Conservation (phyloP, 2,113 vertebrate genomes). For the Circaetus gallicus region DNA sequence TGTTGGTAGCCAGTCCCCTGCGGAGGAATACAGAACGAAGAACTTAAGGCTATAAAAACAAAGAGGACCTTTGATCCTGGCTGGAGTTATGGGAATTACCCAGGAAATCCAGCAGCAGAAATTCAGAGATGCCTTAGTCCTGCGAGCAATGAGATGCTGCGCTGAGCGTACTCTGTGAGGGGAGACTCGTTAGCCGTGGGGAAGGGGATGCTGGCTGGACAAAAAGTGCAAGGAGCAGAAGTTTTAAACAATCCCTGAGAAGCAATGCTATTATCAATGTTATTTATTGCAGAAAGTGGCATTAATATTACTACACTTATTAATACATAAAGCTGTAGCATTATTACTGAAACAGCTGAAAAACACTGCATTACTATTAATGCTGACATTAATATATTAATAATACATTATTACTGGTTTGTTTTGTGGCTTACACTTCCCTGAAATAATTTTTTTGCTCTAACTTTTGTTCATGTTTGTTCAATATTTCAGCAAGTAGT, state of each 20-base stretch:
- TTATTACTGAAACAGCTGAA: not conserved
- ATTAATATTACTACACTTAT: constrained; percentile 14
- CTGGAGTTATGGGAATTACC: not conserved
- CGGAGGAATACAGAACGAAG: not conserved
- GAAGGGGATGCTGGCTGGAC: not conserved
- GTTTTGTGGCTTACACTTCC: not conserved
- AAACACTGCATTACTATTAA: not conserved
- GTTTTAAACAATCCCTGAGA: not conserved
- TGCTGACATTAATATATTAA: not conserved
- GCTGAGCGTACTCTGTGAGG: accelerated
- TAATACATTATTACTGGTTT: not conserved
- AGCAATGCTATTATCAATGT: not conserved
- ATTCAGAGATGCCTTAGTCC: too few relatives aligned
- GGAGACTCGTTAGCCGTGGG: not conserved
- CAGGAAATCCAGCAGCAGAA: not conserved
- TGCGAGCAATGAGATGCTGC: accelerated
- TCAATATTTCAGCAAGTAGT: not conserved
- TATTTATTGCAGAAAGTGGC: not conserved
- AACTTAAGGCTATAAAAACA: not conserved
- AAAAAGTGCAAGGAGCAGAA: not conserved
- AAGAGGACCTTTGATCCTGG: too few relatives aligned
- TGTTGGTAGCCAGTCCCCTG: not conserved
- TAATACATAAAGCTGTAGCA: not conserved
- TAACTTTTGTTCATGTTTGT: not conserved
- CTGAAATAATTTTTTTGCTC: not conserved